phyloP scores from a whole-genome alignment of 2,888 invertebrate genomes.

The Drosophila differens region DNA sequence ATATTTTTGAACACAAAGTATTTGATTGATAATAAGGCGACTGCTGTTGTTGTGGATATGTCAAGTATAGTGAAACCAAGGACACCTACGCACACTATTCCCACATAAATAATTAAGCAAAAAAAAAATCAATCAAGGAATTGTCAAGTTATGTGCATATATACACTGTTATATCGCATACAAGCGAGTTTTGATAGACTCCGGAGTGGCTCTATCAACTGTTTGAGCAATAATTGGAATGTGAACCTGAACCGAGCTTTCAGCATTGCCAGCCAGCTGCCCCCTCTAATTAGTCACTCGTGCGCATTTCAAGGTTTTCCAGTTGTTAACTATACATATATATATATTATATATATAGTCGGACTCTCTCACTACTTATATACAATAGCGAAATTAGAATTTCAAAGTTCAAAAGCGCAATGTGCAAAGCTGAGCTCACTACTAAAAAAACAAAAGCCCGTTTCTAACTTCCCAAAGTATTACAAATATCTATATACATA shows the following conservation, averaged over 20 bases:
- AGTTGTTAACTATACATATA: slow-evolving; percentile 49
- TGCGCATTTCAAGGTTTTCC: slow-evolving; percentile 77
- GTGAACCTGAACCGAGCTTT: slow-evolving; percentile 38
- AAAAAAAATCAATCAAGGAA: neutral
- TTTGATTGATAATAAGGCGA: neutral
- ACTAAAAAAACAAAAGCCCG: slow-evolving; percentile 9
- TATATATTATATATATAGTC: neutral
- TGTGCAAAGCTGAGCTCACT: slow-evolving; percentile 52
- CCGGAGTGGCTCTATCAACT: neutral
- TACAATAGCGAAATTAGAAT: slow-evolving; percentile 29
- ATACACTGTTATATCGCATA: neutral
- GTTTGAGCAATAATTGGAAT: slow-evolving; percentile 34
- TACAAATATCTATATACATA: slow-evolving; percentile 13
- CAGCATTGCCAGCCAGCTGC: slow-evolving; percentile 15
- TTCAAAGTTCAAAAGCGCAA: slow-evolving; percentile 68
- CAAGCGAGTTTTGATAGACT: neutral
- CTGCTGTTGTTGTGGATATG: slow-evolving; percentile 7
- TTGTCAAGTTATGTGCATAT: neutral
- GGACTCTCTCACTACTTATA: slow-evolving; percentile 4
- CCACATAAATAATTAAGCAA: neutral
- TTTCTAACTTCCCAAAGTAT: slow-evolving; percentile 24
- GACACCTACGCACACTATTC: neutral
- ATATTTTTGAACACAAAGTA: neutral
- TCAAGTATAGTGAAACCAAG: neutral
- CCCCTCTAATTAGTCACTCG: slow-evolving; percentile 75